These are phyloP conservation scores for Caradrina kadenii DNA, from an alignment of 2,888 invertebrate genomes.

Conservation along the genomic window DNA sequence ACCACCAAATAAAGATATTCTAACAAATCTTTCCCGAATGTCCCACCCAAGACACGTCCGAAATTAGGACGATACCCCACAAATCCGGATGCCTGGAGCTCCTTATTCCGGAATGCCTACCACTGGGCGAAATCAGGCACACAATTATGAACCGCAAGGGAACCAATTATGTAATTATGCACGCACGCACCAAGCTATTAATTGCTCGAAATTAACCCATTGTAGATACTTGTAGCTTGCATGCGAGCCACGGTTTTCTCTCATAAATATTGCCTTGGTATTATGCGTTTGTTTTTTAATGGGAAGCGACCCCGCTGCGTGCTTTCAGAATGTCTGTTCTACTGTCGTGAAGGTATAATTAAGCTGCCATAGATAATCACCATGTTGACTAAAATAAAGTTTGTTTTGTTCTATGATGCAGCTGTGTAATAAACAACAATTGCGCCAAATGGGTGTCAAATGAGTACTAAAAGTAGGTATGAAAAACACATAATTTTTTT, in stretches of 20 bases:
- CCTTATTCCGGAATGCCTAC: conserved; percentile 33
- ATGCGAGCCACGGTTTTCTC: conserved; percentile 42
- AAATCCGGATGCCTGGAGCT: conserved; percentile 21
- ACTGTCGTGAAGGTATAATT: conserved; percentile 14
- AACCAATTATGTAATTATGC: conserved; percentile 61
- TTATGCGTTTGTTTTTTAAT: conserved; percentile 28
- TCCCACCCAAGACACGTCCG: conserved; percentile 13
- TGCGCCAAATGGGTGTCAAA: no score
- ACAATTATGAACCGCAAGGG: conserved; percentile 61
- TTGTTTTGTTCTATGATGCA: background rate
- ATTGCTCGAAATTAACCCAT: conserved; percentile 55
- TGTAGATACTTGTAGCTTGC: conserved; percentile 37
- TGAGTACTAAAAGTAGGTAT: no score
- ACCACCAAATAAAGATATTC: conserved; percentile 12
- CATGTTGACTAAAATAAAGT: conserved; percentile 1
- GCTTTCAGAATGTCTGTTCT: background rate
- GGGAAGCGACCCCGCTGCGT: background rate
- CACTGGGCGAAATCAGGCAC: conserved; percentile 50
- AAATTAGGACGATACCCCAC: conserved; percentile 33
- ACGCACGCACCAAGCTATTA: conserved; percentile 55
- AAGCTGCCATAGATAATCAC: conserved; percentile 1
- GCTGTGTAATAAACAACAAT: background rate
- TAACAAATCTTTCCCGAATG: background rate
- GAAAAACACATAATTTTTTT: no score
- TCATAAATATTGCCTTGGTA: conserved; percentile 45